Evolutionary conservation across 2,888 invertebrate species (phyloP).

Genomic region (Apotomis betuletana): DNA sequence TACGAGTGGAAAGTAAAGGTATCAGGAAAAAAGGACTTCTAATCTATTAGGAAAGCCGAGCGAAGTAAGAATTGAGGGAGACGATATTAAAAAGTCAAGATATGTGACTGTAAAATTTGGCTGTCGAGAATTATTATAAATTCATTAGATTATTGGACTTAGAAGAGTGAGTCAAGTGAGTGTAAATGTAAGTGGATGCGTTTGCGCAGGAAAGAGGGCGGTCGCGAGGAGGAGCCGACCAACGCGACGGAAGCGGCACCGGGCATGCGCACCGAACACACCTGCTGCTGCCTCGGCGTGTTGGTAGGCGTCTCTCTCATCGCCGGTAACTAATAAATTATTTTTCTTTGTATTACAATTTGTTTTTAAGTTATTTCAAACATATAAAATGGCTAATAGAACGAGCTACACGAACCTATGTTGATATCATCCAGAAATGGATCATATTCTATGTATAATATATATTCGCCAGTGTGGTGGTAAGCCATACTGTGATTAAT

Average conservation of each 20-base stretch:
- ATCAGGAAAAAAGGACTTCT: background rate
- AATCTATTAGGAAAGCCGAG: background rate
- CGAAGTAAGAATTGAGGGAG: background rate
- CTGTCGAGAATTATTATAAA: too few species aligned
- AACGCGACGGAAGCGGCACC: constrained; percentile 68
- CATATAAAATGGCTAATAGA: too few species aligned
- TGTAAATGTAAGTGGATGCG: constrained; percentile 26
- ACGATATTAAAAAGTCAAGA: background rate
- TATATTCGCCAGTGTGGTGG: too few species aligned
- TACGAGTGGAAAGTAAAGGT: background rate
- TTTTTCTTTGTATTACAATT: too few species aligned
- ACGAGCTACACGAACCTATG: too few species aligned
- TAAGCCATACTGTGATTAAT: too few species aligned
- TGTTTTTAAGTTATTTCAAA: too few species aligned
- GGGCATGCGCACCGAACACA: constrained; percentile 76
- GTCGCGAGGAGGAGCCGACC: constrained; percentile 78
- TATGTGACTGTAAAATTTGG: background rate
- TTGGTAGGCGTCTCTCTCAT: constrained; percentile 82
- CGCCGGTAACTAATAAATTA: constrained; percentile 63
- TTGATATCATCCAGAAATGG: too few species aligned
- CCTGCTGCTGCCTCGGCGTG: constrained; percentile 81
- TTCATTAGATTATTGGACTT: background rate
- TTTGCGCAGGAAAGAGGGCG: constrained; percentile 77
- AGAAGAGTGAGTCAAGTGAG: background rate
- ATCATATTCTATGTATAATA: too few species aligned